phyloP scores from a whole-genome alignment of 1,140 invertebrate species.

The Latrodectus geometricus region DNA sequence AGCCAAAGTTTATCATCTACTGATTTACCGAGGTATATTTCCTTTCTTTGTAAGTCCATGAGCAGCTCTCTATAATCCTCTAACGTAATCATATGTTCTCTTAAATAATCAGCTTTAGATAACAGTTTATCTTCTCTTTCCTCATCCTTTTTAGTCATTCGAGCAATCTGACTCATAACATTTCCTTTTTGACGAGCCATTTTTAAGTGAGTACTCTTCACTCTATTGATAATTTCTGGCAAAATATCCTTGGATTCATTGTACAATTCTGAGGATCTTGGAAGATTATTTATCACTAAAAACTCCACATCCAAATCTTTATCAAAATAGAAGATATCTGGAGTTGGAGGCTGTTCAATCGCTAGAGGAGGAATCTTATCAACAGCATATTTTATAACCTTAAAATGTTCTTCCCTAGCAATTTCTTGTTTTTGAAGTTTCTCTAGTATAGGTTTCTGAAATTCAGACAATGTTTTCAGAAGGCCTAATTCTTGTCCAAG shows the following conservation, averaged over 20 bases:
- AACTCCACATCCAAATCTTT: neutral
- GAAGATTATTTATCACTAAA: neutral
- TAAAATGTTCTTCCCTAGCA: neutral
- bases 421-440: neutral
- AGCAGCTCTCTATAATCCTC: too few relatives aligned
- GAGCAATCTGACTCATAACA: too few relatives aligned
- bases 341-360: neutral
- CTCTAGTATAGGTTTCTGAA: neutral
- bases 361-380: neutral
- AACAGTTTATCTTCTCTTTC: too few relatives aligned
- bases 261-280: too few relatives aligned
- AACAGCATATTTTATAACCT: neutral
- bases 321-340: neutral
- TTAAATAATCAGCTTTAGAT: too few relatives aligned
- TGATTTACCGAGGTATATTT: too few relatives aligned
- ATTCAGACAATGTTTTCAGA: neutral
- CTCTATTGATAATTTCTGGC: neutral
- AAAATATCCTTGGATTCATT: neutral
- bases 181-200: too few relatives aligned
- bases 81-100: too few relatives aligned
- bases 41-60: too few relatives aligned
- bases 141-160: too few relatives aligned
- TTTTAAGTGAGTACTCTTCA: too few relatives aligned
- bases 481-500: neutral
- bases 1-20: too few relatives aligned